Evolutionary conservation across 2,797 vertebrate genomes (phyloP).

Genomic region (Psittacula derbiana): DNA sequence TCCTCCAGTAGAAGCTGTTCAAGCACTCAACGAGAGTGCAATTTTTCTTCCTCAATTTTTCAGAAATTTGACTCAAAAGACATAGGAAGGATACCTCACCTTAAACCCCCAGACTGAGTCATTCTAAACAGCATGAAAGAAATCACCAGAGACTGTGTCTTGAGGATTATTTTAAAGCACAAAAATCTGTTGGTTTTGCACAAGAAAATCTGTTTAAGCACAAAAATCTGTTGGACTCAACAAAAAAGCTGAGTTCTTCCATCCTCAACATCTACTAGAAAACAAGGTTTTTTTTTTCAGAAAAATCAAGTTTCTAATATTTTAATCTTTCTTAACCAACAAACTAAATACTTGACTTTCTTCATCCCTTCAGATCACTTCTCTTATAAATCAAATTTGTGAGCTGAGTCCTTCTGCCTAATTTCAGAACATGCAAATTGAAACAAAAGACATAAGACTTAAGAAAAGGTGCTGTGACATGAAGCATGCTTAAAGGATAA

Average conservation of each 20-base stretch:
- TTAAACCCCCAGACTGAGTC: neutral
- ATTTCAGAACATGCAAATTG: neutral
- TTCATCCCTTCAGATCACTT: neutral
- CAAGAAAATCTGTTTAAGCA: neutral
- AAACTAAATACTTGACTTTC: neutral
- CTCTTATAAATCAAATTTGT: neutral
- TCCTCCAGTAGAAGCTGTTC: neutral
- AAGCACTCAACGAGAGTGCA: neutral
- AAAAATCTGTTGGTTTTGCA: neutral
- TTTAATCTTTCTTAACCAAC: neutral
- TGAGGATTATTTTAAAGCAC: neutral
- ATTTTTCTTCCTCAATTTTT: neutral
- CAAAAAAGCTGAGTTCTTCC: neutral
- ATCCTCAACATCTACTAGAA: neutral
- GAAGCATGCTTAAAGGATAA: neutral
- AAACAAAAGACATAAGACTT: neutral
- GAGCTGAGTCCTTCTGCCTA: neutral
- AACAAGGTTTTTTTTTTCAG: neutral
- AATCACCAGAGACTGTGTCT: neutral
- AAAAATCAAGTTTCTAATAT: neutral
- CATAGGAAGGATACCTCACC: neutral
- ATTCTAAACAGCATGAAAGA: neutral
- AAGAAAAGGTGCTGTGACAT: neutral
- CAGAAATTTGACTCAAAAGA: neutral
- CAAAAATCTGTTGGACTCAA: neutral